Evolutionary conservation across 1,140 invertebrate genomes (phyloP).

Genomic region (Lepidostoma basale): DNA sequence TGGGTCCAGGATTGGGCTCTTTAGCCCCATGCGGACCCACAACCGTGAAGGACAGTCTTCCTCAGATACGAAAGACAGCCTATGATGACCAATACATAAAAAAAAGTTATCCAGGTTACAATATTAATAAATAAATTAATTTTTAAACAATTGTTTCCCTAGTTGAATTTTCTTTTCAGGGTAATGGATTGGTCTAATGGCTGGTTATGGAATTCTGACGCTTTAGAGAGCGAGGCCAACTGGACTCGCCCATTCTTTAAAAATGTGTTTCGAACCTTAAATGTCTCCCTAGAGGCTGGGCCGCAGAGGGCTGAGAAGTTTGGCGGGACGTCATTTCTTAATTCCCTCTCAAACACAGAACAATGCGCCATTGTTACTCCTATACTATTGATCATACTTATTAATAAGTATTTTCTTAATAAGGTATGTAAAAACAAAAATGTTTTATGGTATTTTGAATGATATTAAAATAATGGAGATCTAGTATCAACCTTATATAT

Average conservation of each 20-base stretch:
- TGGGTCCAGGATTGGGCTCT: too few relatives aligned
- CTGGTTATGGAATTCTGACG: not conserved
- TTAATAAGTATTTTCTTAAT: constrained; percentile 25
- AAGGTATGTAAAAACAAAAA: constrained; percentile 34
- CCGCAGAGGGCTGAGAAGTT: not conserved
- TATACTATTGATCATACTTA: constrained; percentile 24
- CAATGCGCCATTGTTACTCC: constrained; percentile 29
- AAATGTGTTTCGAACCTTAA: constrained; percentile 23
- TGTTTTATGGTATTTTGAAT: too few relatives aligned
- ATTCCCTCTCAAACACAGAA: constrained; percentile 21
- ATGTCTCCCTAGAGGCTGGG: constrained; percentile 26
- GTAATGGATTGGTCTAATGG: not conserved
- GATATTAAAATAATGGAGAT: too few relatives aligned
- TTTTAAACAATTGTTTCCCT: too few relatives aligned
- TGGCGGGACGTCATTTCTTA: not conserved
- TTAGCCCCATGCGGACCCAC: too few relatives aligned
- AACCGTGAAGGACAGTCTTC: too few relatives aligned
- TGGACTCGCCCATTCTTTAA: constrained; percentile 32
- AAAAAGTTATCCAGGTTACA: too few relatives aligned
- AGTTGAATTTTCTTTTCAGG: too few relatives aligned
- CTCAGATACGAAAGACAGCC: too few relatives aligned
- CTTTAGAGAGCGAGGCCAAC: constrained; percentile 5
- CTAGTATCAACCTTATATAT: too few relatives aligned
- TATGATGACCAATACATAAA: too few relatives aligned
- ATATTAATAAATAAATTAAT: too few relatives aligned